Evolutionary conservation across 2,888 invertebrate species (phyloP).

Genomic region (Eristalis intricaria): DNA sequence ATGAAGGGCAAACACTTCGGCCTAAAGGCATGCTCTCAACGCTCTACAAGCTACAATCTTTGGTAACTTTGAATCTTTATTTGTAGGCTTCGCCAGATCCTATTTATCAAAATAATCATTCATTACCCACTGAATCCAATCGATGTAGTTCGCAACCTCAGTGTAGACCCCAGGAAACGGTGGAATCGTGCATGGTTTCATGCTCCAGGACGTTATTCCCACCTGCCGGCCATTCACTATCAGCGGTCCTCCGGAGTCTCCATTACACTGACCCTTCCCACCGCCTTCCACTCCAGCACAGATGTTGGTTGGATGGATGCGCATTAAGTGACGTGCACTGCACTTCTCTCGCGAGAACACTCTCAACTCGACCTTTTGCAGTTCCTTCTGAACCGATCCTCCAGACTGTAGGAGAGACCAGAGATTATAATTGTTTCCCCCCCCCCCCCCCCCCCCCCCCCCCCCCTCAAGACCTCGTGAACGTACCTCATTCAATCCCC

Average conservation of each 20-base stretch:
- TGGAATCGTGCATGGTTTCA: constrained; percentile 80
- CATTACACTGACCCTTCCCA: constrained; percentile 82
- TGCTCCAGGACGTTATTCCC: constrained; percentile 82
- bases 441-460: not conserved
- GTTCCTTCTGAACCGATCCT: constrained; percentile 76
- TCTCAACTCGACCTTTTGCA: constrained; percentile 80
- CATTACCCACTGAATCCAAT: constrained; percentile 77
- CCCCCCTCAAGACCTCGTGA: no score
- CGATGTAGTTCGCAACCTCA: constrained; percentile 79
- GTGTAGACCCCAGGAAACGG: constrained; percentile 82
- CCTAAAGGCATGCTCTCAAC: no score
- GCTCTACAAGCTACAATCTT: no score
- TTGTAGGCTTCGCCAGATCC: not conserved
- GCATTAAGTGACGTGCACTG: constrained; percentile 75
- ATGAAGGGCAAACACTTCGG: no score
- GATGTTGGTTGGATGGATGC: constrained; percentile 78
- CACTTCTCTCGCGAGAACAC: constrained; percentile 80
- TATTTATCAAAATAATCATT: constrained; percentile 28
- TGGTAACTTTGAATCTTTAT: no score
- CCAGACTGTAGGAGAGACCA: constrained; percentile 75
- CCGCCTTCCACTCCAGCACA: constrained; percentile 82
- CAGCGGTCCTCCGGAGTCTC: constrained; percentile 82
- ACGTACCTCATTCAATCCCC: constrained; percentile 79
- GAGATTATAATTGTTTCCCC: not conserved
- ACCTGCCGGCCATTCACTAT: constrained; percentile 78